Evolutionary conservation across 2,113 vertebrate genomes (phyloP), one percentile per base, ranked within the genome.

Genomic region (Atractosteus spatula): DNA sequence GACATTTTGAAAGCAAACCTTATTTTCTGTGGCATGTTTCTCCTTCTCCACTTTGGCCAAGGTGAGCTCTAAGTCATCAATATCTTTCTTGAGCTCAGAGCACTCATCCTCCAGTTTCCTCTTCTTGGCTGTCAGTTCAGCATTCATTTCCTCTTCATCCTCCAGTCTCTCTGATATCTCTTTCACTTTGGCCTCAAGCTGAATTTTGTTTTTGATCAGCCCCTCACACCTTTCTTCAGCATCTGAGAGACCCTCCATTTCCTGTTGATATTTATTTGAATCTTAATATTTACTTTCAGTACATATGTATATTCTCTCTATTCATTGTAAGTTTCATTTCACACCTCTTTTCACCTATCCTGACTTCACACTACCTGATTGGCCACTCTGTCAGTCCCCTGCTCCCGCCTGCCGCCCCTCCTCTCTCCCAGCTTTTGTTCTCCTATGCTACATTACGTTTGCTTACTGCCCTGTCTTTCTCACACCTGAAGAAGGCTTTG

Each of bases 151-250:
- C 0, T 92, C 90, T 6, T 93, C 90, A 0, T 93, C 91, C 55
- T 93, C 92, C 0, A 91, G 90, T 41, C 92, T 82, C 72, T 93
- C 92, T 0, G 84, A 90, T 10, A 87, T 63, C 0, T 93, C 92
- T 0, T 93, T 93, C n/a, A 93, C 73, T 79, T 93, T 93, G 10
- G 91, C 87, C 72, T 93, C 92, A 0, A 94, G 77, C 8, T 94
- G 93, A 66, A 93, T 92, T 85, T 94, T 94, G 44, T 83, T 88
- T 88, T 93, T 94, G 56, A 94, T 93, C 16, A 94, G 85, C 47
- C 91, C 90, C 29, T 93, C 91, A 79, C 90, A 93, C 47, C 93
- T 91, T 79, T 94, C 93, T 55, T 94, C 92, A 71, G 92, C 90
- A 80, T 94, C 92, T 61, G 92, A 85, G 0, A 94, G 83, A 44